phyloP scores from a whole-genome alignment of 2,888 invertebrate species.

The Seira musarum region DNA sequence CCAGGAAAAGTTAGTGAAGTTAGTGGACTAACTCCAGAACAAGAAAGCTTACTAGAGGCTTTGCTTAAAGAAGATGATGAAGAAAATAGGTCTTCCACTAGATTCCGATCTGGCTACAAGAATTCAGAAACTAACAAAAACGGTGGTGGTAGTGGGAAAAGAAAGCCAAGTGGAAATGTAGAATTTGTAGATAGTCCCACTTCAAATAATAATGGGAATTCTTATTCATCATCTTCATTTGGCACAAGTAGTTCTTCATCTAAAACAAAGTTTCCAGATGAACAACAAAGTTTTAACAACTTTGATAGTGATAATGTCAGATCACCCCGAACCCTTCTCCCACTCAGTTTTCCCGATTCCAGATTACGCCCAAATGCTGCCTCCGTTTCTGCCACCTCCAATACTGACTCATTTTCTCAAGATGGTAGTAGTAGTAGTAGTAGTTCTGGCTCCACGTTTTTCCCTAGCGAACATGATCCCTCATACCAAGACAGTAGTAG shows the following conservation, averaged over 20 bases:
- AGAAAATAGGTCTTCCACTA: conserved; percentile 38
- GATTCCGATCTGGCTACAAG: conserved; percentile 33
- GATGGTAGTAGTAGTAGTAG: conserved; percentile 3
- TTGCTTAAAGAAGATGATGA: conserved; percentile 61
- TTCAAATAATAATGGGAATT: conserved; percentile 6
- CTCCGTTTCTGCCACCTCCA: conserved; percentile 37
- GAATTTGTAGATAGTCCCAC: conserved; percentile 4
- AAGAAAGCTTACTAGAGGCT: conserved; percentile 59
- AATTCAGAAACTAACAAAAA: conserved; percentile 4
- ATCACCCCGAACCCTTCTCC: conserved; percentile 23
- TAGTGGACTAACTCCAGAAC: conserved; percentile 63
- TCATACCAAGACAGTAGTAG: conserved; percentile 25
- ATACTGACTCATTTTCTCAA: too few relatives aligned
- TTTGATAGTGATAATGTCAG: conserved; percentile 10
- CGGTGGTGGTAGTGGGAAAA: not conserved
- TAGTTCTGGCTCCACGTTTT: conserved; percentile 45
- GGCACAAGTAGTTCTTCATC: conserved; percentile 22
- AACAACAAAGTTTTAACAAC: conserved; percentile 19
- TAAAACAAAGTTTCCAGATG: conserved; percentile 51
- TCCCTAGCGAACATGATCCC: conserved; percentile 50
- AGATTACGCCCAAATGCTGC: conserved; percentile 63
- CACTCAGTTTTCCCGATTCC: conserved; percentile 47
- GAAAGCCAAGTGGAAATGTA: conserved; percentile 17
- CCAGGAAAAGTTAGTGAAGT: conserved; percentile 37
- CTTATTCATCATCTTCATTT: conserved; percentile 19